Evolutionary conservation across 92 coral and sea anemone genomes (phyloP), one percentile per base, ranked within the genome.

Genomic region (Porites cylindrica): DNA sequence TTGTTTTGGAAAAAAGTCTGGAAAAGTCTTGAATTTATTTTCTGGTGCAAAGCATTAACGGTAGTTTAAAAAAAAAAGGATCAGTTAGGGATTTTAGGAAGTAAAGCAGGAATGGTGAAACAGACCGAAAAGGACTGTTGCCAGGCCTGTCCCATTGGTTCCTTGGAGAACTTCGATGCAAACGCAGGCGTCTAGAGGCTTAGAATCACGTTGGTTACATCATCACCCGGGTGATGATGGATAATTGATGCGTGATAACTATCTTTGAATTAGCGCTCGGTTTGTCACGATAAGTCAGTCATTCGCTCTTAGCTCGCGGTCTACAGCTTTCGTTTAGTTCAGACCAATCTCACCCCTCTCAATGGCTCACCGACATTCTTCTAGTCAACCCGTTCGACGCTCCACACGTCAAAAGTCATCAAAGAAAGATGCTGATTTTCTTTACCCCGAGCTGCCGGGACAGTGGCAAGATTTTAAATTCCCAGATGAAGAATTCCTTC

Each of bases 401-500:
- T 74, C 78, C 17, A 74, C 65, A 51, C 8, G 63, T 18, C 78
- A 51, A 74, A 74, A 74, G 78, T 74, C 78, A 47, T 74, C 38
- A 52, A 74, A 74, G 78, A 74, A 74, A 53, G 78, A 74, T 74
- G 24, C 78, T 51, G 38, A 53, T 17, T 53, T 53, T 51, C 47
- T 74, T 7, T 74, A 20, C 65, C 23, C 78, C 47, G 63, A 74
- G 64, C 65, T 20, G 63, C 11, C 63, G 47, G 62, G 78, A 52
- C 14, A 53, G 78, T 51, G 78, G 78, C 79, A 75, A 53, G 79
- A 75, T 75, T 75, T 75, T 18, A 50, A 75, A 6, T 19, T 75
- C 21, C 79, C 79, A 75, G 50, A 52, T 75, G 51, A 75, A 53
- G 79, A 75, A 75, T 52, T 21, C 8, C 79, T n/a, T 73, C 61